A percentile compares a stretch with the other conserved stretches of the same genome.
Conservation (phyloP, 2,888 invertebrate genomes). For the Siphonodentalium dalli region DNA sequence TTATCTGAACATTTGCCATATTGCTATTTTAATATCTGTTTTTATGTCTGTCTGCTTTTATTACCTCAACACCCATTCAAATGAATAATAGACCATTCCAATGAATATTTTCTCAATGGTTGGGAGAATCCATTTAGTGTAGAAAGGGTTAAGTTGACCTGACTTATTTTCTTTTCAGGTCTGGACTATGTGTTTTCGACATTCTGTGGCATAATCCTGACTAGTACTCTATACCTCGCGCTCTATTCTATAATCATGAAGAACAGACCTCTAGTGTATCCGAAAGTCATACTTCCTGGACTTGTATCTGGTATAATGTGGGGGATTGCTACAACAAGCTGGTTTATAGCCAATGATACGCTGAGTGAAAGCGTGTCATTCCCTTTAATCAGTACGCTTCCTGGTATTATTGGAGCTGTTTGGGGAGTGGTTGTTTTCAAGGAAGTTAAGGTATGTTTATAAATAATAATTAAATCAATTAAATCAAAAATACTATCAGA, state of each 20-base stretch:
- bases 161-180: conserved; percentile 42
- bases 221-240: conserved; percentile 63
- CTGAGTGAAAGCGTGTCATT: conserved; percentile 67
- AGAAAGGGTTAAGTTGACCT: too few species aligned
- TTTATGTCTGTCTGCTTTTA: too few species aligned
- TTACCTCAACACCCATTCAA: too few species aligned
- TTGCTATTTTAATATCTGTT: too few species aligned
- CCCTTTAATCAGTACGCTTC: conserved; percentile 67
- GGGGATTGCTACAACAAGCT: conserved; percentile 66
- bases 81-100: too few species aligned
- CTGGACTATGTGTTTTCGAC: conserved; percentile 67
- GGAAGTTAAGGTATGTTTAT: conserved; percentile 66
- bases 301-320: conserved; percentile 67
- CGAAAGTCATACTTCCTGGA: conserved; percentile 64
- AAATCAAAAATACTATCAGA: too few species aligned
- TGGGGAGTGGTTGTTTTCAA: conserved; percentile 67
- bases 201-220: conserved; percentile 65
- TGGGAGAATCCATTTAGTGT: too few species aligned
- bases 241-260: conserved; percentile 60
- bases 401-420: conserved; percentile 64
- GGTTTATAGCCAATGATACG: conserved; percentile 67
- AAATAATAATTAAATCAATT: too few species aligned
- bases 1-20: too few species aligned
- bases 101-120: too few species aligned
- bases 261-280: conserved; percentile 65